phyloP scores from a whole-genome alignment of 2,797 vertebrate genomes.

The Austrolebias charrua region DNA sequence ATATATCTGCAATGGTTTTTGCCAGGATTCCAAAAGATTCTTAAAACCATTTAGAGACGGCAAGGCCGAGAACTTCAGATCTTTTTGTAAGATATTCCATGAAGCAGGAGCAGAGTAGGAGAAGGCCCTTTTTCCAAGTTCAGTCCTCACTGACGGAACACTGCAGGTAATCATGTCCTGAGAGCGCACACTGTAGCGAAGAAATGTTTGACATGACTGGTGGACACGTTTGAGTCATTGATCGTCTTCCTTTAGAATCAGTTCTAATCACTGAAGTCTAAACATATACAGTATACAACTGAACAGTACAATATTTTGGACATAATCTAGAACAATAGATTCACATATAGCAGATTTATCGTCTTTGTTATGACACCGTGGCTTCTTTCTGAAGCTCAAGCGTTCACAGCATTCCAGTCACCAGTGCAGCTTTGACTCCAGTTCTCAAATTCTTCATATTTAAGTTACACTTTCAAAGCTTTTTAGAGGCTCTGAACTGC shows the following conservation, averaged over 20 bases:
- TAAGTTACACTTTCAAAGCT: slow-evolving; percentile 46
- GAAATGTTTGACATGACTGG: neutral
- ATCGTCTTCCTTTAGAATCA: neutral
- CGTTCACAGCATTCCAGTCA: slow-evolving; percentile 21
- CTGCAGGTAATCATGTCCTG: no score
- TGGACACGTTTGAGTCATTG: neutral
- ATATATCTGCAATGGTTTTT: no score
- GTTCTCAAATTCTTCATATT: slow-evolving; percentile 51
- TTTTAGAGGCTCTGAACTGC: slow-evolving; percentile 33
- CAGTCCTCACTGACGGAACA: no score
- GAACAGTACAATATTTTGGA: neutral
- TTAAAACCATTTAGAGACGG: no score
- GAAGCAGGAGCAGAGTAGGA: no score
- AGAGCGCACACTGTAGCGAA: no score
- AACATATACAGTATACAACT: neutral
- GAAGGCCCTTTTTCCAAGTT: no score
- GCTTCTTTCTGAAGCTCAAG: slow-evolving; percentile 18
- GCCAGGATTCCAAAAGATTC: no score
- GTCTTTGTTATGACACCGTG: neutral
- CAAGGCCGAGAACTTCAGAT: no score
- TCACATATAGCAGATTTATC: no score
- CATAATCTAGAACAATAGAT: neutral
- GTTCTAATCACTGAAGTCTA: neutral
- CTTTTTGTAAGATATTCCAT: no score
- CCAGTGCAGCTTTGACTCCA: slow-evolving; percentile 37